These are phyloP conservation scores for Odontamblyopus rebecca DNA, from an alignment of 2,797 vertebrate species.

Conservation along the genomic window DNA sequence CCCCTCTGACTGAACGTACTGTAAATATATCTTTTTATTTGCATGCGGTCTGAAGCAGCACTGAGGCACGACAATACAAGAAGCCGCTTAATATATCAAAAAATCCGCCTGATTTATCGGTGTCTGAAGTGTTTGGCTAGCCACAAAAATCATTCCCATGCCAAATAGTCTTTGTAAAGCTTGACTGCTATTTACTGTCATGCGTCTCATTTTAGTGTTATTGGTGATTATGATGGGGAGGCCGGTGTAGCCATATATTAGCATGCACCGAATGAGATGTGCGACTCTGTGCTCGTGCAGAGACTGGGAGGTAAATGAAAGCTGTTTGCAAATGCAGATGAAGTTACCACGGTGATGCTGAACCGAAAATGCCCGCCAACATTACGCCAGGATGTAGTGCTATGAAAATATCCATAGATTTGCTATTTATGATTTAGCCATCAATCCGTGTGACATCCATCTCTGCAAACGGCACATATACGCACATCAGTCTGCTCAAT, in stretches of 20 bases:
- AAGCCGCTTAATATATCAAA: constrained; percentile 75
- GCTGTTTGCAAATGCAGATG: constrained; percentile 72
- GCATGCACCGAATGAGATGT: constrained; percentile 71
- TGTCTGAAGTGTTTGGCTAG: constrained; percentile 69
- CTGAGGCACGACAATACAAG: constrained; percentile 69
- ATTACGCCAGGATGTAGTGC: constrained; percentile 49
- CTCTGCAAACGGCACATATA: constrained; percentile 43
- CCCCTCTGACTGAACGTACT: constrained; percentile 46
- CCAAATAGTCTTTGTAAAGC: constrained; percentile 75
- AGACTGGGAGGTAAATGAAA: constrained; percentile 73
- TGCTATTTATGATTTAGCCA: constrained; percentile 50
- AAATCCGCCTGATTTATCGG: constrained; percentile 73
- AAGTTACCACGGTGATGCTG: constrained; percentile 50
- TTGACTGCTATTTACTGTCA: constrained; percentile 75
- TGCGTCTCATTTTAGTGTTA: constrained; percentile 78
- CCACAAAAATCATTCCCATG: constrained; percentile 69
- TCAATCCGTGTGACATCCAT: constrained; percentile 40
- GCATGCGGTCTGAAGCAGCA: constrained; percentile 49
- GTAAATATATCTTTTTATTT: constrained; percentile 67
- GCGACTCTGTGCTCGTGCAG: constrained; percentile 57
- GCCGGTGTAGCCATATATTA: constrained; percentile 71
- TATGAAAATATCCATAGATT: constrained; percentile 49
- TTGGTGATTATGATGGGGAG: constrained; percentile 77
- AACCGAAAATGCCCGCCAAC: constrained; percentile 55
- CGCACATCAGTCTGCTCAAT: constrained; percentile 38